Evolutionary conservation across 35 echinoderm and acorn worm genomes (phyloP), one percentile per base, ranked within the genome.

Genomic region (Heliocidaris erythrogramma): DNA sequence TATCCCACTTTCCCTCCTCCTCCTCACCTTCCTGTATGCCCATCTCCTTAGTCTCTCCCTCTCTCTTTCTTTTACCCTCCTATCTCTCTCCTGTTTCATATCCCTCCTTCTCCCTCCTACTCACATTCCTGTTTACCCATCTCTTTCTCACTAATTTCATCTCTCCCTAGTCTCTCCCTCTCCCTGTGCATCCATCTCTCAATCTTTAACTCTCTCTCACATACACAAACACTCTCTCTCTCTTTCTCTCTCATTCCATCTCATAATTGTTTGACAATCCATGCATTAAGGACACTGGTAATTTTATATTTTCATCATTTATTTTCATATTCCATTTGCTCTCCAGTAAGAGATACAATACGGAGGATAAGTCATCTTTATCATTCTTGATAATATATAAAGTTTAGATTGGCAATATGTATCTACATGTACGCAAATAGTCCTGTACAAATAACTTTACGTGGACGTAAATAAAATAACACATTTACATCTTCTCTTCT

Each of bases 361-460:
- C 32, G 87, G 87, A 13, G 87, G 24, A 89, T 47, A 47, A 89
- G 31, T 89, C 87, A 89, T 89, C 31, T 89, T 89, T 47, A 89
- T 89, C 31, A 47, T 89, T 89, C 31, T 89, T 89, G 12, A 47
- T 89, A 32, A 89, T 89, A 89, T 89, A 89, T 89, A 89, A 89
- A 89, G 87, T 89, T 89, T 89, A 48, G 87, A 47, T 89, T 32
- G 87, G 31, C 31, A 89, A 89, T 89, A 89, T 89, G 87, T 89
- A 78, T 78, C 65, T 89, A 47, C 87, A 89, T 32, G 21, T 89
- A 89, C 32, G 47, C 87, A 89, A 42, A 89, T 35, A 32, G 47
- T 89, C 47, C 87, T 89, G 87, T 89, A 89, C 87, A 89, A 48
- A 89, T 17, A 89, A 89, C 65, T 89, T 89, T 48, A 89, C 24